Evolutionary conservation across 2,113 vertebrate genomes (phyloP).

Genomic region (Chlamydotis undulata): DNA sequence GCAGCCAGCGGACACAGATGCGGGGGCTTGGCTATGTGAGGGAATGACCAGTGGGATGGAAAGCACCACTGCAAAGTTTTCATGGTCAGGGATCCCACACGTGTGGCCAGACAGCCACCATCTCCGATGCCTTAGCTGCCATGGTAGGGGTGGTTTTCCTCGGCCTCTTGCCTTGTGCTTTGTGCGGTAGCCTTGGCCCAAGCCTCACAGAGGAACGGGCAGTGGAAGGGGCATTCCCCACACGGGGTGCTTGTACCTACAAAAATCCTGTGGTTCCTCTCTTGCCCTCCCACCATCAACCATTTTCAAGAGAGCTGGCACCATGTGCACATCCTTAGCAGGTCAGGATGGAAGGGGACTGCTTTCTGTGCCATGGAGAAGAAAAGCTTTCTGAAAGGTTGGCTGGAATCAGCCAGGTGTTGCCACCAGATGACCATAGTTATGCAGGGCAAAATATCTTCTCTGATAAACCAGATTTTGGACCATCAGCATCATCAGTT

Average conservation of each 20-base stretch:
- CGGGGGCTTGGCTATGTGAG: not conserved
- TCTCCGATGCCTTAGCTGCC: not conserved
- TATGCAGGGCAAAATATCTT: not conserved
- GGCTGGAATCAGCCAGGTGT: not conserved
- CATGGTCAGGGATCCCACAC: not conserved
- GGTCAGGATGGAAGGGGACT: not conserved
- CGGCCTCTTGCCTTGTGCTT: not conserved
- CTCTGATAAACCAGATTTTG: not conserved
- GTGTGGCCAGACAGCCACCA: fast-evolving
- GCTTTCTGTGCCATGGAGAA: too few relatives aligned
- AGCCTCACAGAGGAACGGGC: not conserved
- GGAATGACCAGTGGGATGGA: fast-evolving
- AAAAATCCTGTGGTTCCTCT: not conserved
- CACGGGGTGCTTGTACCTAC: not conserved
- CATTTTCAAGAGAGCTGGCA: too few relatives aligned
- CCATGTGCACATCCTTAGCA: not conserved
- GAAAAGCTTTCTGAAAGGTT: not conserved
- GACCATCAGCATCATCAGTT: not conserved
- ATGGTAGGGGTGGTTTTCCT: not conserved
- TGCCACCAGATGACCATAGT: not conserved
- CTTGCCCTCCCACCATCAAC: not conserved
- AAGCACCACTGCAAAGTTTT: not conserved
- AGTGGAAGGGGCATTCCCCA: not conserved
- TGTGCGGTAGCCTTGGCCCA: not conserved
- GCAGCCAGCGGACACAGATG: not conserved